Percentiles rank a stretch among this genome's conserved stretches.
These are phyloP conservation scores for Catocala nupta DNA, from an alignment of 2,888 invertebrate species.

Conservation along the genomic window DNA sequence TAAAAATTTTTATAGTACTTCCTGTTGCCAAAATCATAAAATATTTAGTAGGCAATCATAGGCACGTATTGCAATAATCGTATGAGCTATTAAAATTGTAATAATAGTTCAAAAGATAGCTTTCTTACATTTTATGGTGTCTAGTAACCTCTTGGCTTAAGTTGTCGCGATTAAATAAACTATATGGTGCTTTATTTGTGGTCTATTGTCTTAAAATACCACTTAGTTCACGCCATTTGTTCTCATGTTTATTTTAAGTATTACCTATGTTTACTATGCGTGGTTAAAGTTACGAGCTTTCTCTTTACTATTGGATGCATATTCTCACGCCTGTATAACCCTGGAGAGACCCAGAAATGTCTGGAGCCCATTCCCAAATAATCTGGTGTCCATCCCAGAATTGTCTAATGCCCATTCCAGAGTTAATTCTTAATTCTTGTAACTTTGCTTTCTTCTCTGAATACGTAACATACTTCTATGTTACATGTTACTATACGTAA, in stretches of 20 bases:
- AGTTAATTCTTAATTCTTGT: too few species aligned
- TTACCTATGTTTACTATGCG: too few species aligned
- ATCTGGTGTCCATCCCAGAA: too few species aligned
- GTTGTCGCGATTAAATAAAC: constrained; percentile 5
- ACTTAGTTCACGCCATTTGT: background rate
- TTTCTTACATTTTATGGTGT: constrained; percentile 6
- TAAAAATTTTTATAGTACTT: background rate
- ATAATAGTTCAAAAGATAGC: constrained; percentile 11
- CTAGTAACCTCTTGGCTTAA: background rate
- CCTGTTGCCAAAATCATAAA: background rate
- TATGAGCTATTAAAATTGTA: constrained; percentile 2
- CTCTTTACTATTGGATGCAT: too few species aligned
- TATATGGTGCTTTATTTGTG: background rate
- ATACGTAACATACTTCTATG: too few species aligned
- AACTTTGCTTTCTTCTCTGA: too few species aligned
- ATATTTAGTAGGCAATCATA: background rate
- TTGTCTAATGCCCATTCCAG: too few species aligned
- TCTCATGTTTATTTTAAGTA: background rate
- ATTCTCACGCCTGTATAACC: too few species aligned
- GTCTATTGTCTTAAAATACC: constrained; percentile 6
- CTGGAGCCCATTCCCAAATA: too few species aligned
- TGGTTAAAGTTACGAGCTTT: too few species aligned
- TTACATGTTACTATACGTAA: too few species aligned
- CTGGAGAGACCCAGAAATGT: too few species aligned
- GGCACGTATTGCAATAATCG: constrained; percentile 2